Evolutionary conservation across 1,140 invertebrate genomes (phyloP), one percentile per base, ranked within the genome.

Genomic region (Sesamia nonagrioides): DNA sequence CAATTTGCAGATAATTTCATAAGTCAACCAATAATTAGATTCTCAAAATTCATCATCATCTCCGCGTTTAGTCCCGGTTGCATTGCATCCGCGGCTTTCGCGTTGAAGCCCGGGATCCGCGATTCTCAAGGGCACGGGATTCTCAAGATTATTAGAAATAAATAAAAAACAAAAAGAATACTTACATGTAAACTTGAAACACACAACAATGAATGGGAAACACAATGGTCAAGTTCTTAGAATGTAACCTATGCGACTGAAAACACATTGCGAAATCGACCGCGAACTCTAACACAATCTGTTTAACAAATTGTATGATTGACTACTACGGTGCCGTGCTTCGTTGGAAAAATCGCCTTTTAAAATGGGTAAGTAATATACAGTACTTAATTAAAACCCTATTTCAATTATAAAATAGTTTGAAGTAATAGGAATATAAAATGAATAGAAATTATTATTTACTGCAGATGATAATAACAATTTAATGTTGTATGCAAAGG

Each of bases 171-270:
- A 45, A 18, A 45, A 45, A 48, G 35, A 37, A 37, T 35, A 54
- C 68, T 71, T n/a, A 71, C 27, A 6, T 33, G 35, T n/a, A 9
- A 35, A 52, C 33, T 33, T 48, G 66, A 37, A 72, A 35, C 15
- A 54, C 45, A 54, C 48, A 37, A 35, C 50, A 56, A 18, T 72
- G 69, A 72, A 72, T 40, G 33, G 9, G n/a, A 37, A 52, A 77
- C 17, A 77, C 74, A 77, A 77, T 77, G 74, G 60, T 52, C 2
- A 54, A 68, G 0, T 77, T 68, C 74, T 68, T 37, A 68, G 74
- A 66, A 77, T 37, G 50, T 77, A 77, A 37, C 58, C 18, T 52
- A 54, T 77, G 15, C 17, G 56, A 77, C 58, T 66, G 74, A 77
- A 77, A 76, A 77, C 61, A 76, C 42, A 37, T 54, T 35, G 42